phyloP scores from a whole-genome alignment of 2,888 invertebrate species.

The Nyleta sp. region DNA sequence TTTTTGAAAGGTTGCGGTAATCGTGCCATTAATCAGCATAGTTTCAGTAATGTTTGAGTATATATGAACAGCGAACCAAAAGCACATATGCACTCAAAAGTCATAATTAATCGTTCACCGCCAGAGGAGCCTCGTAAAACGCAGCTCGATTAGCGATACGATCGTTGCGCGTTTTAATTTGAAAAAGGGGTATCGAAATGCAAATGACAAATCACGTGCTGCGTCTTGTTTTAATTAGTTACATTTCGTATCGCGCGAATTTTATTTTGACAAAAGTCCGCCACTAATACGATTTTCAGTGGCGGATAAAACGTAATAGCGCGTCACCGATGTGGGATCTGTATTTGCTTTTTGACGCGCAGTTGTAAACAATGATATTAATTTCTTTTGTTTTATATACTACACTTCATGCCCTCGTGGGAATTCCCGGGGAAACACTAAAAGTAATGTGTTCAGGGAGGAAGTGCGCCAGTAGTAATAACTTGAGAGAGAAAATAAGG shows the following conservation, averaged over 20 bases:
- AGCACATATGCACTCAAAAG: conserved; percentile 17
- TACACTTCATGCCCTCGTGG: conserved; percentile 23
- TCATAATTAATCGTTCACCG: conserved; percentile 18
- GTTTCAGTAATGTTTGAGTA: conserved; percentile 13
- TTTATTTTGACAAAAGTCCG: too few species aligned
- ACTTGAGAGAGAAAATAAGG: conserved; percentile 40
- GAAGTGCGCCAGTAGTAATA: conserved; percentile 50
- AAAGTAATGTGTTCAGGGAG: conserved; percentile 54
- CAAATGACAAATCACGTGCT: too few species aligned
- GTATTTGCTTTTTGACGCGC: conserved; percentile 7
- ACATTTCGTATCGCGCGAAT: too few species aligned
- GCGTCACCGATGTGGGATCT: background rate
- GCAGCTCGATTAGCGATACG: background rate
- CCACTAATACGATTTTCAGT: too few species aligned
- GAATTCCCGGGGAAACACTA: conserved; percentile 33
- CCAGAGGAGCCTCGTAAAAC: background rate
- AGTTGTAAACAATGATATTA: conserved; percentile 38
- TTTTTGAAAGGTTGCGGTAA: too few species aligned
- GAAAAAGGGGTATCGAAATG: background rate
- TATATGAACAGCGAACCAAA: conserved; percentile 13
- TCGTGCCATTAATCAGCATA: conserved; percentile 5
- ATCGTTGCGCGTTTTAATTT: conserved; percentile 5
- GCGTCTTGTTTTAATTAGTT: too few species aligned
- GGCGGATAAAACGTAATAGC: background rate
- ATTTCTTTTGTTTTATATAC: conserved; percentile 31